Percentiles rank a stretch among this genome's conserved stretches.
These are phyloP conservation scores for Callaeas wilsoni DNA, from an alignment of 2,113 vertebrate species.

Conservation along the genomic window DNA sequence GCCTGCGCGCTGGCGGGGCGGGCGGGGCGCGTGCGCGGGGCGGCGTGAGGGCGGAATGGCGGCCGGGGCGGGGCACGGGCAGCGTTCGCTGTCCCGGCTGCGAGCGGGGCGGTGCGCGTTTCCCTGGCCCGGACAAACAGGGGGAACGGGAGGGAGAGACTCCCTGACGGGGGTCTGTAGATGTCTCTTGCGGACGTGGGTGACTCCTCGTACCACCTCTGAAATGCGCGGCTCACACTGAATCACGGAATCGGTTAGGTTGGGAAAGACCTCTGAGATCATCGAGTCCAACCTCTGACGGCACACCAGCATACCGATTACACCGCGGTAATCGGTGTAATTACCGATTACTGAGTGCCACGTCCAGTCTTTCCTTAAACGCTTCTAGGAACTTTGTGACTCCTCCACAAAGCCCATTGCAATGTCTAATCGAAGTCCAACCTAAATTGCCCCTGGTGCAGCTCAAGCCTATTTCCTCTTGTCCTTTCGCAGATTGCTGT, in stretches of 20 bases:
- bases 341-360: no score
- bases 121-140: fast-evolving
- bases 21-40: not conserved
- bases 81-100: fast-evolving
- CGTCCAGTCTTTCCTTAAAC: not conserved
- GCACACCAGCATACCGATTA: fast-evolving
- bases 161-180: fast-evolving
- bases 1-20: not conserved
- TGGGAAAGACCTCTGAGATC: not conserved
- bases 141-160: fast-evolving
- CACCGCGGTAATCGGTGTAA: no score
- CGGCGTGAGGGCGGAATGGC: not conserved
- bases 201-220: fast-evolving
- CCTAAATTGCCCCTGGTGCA: not conserved
- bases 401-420: not conserved
- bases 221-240: fast-evolving
- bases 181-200: fast-evolving
- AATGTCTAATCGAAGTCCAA: fast-evolving
- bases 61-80: not conserved
- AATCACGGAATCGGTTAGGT: not conserved
- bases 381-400: not conserved
- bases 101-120: fast-evolving
- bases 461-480: not conserved
- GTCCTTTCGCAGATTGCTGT: not conserved
- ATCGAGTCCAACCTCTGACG: not conserved